These are phyloP conservation scores for Ditylenchus weischeri DNA, from an alignment of 2,888 invertebrate genomes.

Conservation along the genomic window DNA sequence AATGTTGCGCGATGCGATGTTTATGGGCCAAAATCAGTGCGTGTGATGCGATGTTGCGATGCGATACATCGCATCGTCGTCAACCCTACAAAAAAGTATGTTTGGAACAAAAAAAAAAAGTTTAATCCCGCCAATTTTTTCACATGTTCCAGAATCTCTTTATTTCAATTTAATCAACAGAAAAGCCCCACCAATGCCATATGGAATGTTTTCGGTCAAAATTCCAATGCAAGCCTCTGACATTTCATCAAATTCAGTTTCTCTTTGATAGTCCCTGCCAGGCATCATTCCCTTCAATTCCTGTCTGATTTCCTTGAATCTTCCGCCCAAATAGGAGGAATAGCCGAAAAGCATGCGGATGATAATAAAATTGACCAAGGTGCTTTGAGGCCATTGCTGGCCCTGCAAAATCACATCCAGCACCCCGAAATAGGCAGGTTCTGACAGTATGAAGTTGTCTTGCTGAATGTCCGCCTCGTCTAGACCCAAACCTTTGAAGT, in stretches of 20 bases:
- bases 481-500: slow-evolving; percentile 30
- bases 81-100: too few relatives aligned
- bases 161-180: too few relatives aligned
- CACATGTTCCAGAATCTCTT: too few relatives aligned
- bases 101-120: too few relatives aligned
- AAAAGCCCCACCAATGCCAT: slow-evolving; percentile 23
- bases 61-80: too few relatives aligned
- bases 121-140: too few relatives aligned
- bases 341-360: slow-evolving; percentile 13
- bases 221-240: slow-evolving; percentile 14
- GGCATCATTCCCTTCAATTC: too few relatives aligned
- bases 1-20: too few relatives aligned
- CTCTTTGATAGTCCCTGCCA: slow-evolving; percentile 2
- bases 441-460: slow-evolving; percentile 32
- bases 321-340: slow-evolving; percentile 32
- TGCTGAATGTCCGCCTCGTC: not conserved
- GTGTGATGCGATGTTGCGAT: too few relatives aligned
- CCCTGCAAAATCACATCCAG: slow-evolving; percentile 37
- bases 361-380: slow-evolving; percentile 46
- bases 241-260: not conserved
- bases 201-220: slow-evolving; percentile 35
- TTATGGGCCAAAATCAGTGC: too few relatives aligned
- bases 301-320: not conserved
- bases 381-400: slow-evolving; percentile 19
- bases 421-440: slow-evolving; percentile 50